A percentile compares a stretch with the other conserved stretches of the same genome.
phyloP scores from a whole-genome alignment of 2,888 invertebrate species.

The Plagodis pulveraria region DNA sequence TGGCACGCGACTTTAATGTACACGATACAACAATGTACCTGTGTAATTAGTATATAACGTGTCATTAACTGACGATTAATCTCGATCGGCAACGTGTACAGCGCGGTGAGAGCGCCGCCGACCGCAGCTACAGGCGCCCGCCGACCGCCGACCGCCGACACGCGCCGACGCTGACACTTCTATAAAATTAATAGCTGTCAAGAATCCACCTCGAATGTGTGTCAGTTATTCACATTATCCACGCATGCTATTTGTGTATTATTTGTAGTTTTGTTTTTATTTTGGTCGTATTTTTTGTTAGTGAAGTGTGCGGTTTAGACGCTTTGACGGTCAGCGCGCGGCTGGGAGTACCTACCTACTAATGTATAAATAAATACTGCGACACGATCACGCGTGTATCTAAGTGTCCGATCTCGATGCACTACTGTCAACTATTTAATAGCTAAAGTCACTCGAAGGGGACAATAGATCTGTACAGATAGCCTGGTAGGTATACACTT shows the following conservation, averaged over 20 bases:
- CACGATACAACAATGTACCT: constrained; percentile 10
- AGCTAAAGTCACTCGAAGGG: constrained; percentile 52
- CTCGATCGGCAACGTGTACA: constrained; percentile 9
- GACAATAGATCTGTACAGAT: constrained; percentile 48
- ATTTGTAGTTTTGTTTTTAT: constrained; percentile 53
- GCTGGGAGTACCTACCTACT: too few species aligned
- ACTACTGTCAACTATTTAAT: constrained; percentile 44
- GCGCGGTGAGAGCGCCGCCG: constrained; percentile 7
- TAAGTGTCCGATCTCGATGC: neutral
- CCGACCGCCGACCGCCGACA: constrained; percentile 7
- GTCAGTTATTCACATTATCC: constrained; percentile 68
- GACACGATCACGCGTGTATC: neutral
- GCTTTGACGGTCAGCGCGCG: neutral
- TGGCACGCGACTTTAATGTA: constrained; percentile 17
- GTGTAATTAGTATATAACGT: constrained; percentile 34
- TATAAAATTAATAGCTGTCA: constrained; percentile 41
- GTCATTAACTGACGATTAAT: constrained; percentile 32
- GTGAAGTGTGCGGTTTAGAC: neutral
- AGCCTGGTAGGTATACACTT: too few species aligned
- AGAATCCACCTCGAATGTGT: constrained; percentile 54
- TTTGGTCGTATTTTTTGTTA: constrained; percentile 21
- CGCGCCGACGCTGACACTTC: constrained; percentile 42
- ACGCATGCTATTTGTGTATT: constrained; percentile 58
- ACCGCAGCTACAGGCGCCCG: neutral
- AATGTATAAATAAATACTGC: too few species aligned